Base-by-base conservation (phyloP, 1,140 invertebrate species). In the Dysdera silvatica region DNA sequence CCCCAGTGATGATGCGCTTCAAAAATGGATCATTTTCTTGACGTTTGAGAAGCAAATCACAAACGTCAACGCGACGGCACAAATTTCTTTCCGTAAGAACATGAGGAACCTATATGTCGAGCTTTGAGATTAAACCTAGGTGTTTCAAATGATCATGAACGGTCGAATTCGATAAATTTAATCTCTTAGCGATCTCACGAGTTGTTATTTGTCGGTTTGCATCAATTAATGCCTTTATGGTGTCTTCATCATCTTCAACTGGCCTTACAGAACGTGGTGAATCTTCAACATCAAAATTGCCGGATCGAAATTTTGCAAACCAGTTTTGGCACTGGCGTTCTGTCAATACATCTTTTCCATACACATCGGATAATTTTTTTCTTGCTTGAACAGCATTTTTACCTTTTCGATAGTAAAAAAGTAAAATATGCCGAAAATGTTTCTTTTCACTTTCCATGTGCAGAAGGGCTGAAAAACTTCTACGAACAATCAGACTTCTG, bases 341-440 rank as follows among this genome's bases (percentile, higher is more conserved):
- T 51, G 48, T 51, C 28, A 51, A 51, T 26, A 51, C 4, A 51
- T 51, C 26, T 51, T 32, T 18, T 51, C 8, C 7, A 7, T 51
- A 32, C 41, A 43, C 41, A 43, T 43, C 41, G 41, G n/a, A 43
- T 43, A 51, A 31, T 51, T 51, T 31, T 51, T 51, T n/a, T 32
- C 48, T 51, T 29, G 48, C 29, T 32, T 31, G 6, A 51, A 51
- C 29, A 31, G 48, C 29, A 32, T 51, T 51, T 51, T 32, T 43
- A 43, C 5, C 4, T 43, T 43, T 43, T 43, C 41, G 41, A n/a
- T 20, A 43, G 5, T 43, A n/a, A 7, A 7, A 7, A 43, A 16
- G 41, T 8, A 7, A 43, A 43, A 43, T 7, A 43, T 7, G 41
- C 16, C 16, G 41, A 43, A 43, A 43, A 43, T 43, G 41, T 4